These are phyloP conservation scores for Alligator mississippiensis DNA, from an alignment of 2,113 vertebrate species.

Conservation along the genomic window DNA sequence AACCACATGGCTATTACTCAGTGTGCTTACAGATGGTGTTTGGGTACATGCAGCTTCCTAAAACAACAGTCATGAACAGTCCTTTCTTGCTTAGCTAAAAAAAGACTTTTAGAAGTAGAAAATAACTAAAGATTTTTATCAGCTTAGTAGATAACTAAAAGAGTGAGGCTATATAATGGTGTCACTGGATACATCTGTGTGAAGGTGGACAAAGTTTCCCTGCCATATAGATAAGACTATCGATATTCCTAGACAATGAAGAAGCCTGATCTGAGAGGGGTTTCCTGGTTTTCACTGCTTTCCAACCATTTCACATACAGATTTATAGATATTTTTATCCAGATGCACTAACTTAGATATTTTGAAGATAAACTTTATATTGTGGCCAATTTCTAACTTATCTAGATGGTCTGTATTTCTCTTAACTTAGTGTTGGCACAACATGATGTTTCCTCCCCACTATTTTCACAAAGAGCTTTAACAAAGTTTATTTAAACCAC, in stretches of 20 bases:
- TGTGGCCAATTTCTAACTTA: background rate
- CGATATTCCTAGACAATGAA: background rate
- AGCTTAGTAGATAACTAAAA: background rate
- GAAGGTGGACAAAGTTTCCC: background rate
- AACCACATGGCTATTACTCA: constrained; percentile 11
- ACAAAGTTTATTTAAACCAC: background rate
- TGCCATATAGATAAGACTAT: background rate
- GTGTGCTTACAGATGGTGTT: background rate
- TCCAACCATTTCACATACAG: background rate
- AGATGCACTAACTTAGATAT: background rate
- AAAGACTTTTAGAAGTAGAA: background rate
- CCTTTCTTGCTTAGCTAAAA: background rate
- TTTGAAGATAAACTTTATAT: background rate
- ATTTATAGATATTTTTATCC: background rate
- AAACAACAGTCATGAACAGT: background rate
- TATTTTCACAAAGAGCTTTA: background rate
- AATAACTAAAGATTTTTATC: background rate
- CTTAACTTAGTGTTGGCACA: background rate
- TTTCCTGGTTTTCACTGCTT: background rate
- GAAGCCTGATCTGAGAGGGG: background rate
- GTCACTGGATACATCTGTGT: background rate
- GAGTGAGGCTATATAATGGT: background rate
- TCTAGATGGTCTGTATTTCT: background rate
- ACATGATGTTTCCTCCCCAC: background rate
- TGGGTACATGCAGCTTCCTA: constrained; percentile 24